Evolutionary conservation across 30 jellyfish, hydroid and myxozoan species (phyloP).

Genomic region (Morbakka virulenta): DNA sequence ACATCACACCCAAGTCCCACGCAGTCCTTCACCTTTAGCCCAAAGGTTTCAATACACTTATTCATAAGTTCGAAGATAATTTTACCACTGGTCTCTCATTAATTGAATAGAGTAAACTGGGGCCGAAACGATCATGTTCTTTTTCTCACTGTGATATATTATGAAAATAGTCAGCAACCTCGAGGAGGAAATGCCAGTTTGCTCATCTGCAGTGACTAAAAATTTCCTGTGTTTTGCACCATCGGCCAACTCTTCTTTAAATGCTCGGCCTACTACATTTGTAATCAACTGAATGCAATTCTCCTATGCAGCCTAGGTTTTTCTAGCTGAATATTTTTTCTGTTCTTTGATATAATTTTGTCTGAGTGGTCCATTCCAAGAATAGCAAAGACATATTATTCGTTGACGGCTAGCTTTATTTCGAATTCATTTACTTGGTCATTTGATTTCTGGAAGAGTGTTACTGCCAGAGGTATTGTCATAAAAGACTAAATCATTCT

Average conservation of each 20-base stretch:
- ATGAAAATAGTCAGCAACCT: constrained; percentile 36
- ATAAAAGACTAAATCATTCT: constrained; percentile 15
- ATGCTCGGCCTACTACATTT: constrained; percentile 45
- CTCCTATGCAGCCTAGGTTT: constrained; percentile 48
- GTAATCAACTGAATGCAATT: constrained; percentile 44
- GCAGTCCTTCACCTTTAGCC: constrained; percentile 35
- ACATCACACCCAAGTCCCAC: constrained; percentile 48
- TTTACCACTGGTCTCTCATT: constrained; percentile 31
- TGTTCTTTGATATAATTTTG: constrained; percentile 38
- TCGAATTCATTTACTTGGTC: constrained; percentile 45
- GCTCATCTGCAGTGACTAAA: constrained; percentile 37
- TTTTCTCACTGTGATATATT: constrained; percentile 35
- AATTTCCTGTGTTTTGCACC: constrained; percentile 29
- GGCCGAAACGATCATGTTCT: constrained; percentile 17
- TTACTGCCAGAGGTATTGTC: constrained; percentile 33
- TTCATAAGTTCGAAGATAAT: constrained; percentile 14
- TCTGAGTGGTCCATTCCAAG: constrained; percentile 54
- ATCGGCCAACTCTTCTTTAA: constrained; percentile 34
- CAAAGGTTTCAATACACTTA: constrained; percentile 14
- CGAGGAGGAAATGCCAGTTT: constrained; percentile 38
- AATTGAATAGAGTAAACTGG: constrained; percentile 43
- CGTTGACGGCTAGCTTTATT: constrained; percentile 31
- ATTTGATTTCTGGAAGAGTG: constrained; percentile 16
- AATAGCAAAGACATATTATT: constrained; percentile 50
- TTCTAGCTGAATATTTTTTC: constrained; percentile 38